Evolutionary conservation across 2,113 vertebrate species (phyloP).

Genomic region (Sinocyclocheilus maitianheensis): DNA sequence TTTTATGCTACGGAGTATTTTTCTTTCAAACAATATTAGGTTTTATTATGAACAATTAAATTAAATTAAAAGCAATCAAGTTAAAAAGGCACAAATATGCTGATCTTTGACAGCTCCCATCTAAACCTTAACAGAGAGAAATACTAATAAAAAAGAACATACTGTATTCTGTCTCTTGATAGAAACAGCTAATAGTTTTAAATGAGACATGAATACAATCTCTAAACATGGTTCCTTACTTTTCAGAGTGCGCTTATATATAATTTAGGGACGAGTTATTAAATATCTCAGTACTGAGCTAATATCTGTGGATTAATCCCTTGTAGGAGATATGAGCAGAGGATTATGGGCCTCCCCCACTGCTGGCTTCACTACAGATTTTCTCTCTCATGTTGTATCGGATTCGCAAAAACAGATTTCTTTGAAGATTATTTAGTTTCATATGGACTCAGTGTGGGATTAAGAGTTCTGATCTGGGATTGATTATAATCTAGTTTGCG

Average conservation of each 20-base stretch:
- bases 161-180: neutral
- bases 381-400: constrained; percentile 25
- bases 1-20: neutral
- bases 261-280: constrained; percentile 32
- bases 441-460: constrained; percentile 21
- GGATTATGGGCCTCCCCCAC: constrained; percentile 55
- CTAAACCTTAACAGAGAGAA: neutral
- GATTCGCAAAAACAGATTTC: constrained; percentile 29
- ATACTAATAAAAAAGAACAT: neutral
- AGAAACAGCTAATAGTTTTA: neutral
- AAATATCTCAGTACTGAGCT: constrained; percentile 10
- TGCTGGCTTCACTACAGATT: constrained; percentile 4
- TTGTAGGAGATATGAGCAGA: constrained; percentile 58
- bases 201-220: neutral
- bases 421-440: neutral
- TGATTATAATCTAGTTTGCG: constrained; percentile 21
- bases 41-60: neutral
- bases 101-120: too few species aligned
- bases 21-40: neutral
- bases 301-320: constrained; percentile 56
- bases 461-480: constrained; percentile 19
- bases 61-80: neutral
- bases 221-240: neutral
- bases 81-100: neutral
- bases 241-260: constrained; percentile 47